Percentiles rank a stretch among this genome's conserved stretches.
These are phyloP conservation scores for Centruroides vittatus DNA, from an alignment of 1,140 invertebrate genomes.

Conservation along the genomic window DNA sequence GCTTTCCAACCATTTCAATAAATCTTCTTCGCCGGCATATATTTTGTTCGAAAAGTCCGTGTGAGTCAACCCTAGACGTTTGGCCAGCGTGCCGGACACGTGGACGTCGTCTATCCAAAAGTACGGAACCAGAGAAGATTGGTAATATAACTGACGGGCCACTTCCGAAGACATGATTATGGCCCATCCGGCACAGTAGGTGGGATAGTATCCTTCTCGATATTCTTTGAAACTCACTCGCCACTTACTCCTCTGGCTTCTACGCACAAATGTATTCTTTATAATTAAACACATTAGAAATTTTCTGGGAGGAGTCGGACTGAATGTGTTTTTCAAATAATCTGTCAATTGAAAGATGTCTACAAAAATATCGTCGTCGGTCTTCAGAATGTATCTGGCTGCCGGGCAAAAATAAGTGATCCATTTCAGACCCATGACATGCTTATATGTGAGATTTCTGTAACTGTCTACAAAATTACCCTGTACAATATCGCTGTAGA, in stretches of 20 bases:
- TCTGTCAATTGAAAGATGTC: constrained; percentile 46
- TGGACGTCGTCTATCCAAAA: constrained; percentile 78
- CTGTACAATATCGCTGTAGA: constrained; percentile 27
- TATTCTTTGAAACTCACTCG: constrained; percentile 23
- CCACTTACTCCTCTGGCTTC: constrained; percentile 29
- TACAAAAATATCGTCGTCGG: constrained; percentile 65
- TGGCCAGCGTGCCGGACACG: constrained; percentile 54
- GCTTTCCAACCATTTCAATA: constrained; percentile 9
- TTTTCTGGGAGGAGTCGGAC: neutral
- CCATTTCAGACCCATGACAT: constrained; percentile 72
- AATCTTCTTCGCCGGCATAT: neutral
- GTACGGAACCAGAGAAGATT: constrained; percentile 30
- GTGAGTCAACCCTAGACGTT: constrained; percentile 39
- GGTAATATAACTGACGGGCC: constrained; percentile 20
- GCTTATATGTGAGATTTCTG: constrained; percentile 70
- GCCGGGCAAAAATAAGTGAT: constrained; percentile 43
- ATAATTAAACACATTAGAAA: constrained; percentile 16
- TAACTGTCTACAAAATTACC: constrained; percentile 62
- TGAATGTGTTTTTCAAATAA: constrained; percentile 35
- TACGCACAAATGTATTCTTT: constrained; percentile 3
- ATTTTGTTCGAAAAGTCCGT: constrained; percentile 33
- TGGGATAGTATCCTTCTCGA: constrained; percentile 26
- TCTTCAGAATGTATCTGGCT: constrained; percentile 60
- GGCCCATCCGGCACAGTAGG: constrained; percentile 32
- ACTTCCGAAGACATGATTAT: constrained; percentile 28